Evolutionary conservation across 2,113 vertebrate genomes (phyloP), one percentile per base, ranked within the genome.

Genomic region (Cardinalis cardinalis): DNA sequence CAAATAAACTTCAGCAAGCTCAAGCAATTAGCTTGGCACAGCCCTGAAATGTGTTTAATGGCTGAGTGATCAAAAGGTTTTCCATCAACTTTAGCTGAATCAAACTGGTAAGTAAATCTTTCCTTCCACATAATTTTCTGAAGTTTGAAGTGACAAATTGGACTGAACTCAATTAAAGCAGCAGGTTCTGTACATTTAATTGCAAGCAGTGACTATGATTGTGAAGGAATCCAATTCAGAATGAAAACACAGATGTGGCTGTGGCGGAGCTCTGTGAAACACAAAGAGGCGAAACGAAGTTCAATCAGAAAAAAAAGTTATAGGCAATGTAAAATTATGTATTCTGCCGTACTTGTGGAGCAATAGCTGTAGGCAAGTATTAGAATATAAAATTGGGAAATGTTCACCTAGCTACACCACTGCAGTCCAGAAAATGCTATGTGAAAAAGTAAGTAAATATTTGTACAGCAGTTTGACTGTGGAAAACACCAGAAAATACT

Each of bases 61-160:
- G 95, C 82, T 97, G 95, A 97, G 72, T 78, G 96, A 98, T 97
- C 96, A 97, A 93, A 97, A 96, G 95, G 95, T 94, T 96, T 92
- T 91, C 91, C 94, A 94, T 97, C 96, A 97, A 84, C 93, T 96
- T 88, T 89, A 93, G 92, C 84, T 96, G 94, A 97, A 94, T 97
- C 90, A 93, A 93, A 94, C 95, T 96, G 93, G 87, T 95, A 96
- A 86, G 69, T 73, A 94, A 96, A 92, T 97, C 94, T 97, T 96
- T 95, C 94, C 95, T 97, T 96, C 94, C 92, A 96, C 91, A 84
- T 94, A 92, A 95, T 96, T 96, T 97, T 97, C 95, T 55, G 7
- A 94, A 96, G 90, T 95, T 94, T 97, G 91, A 97, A 96, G 94
- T 96, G 96, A 97, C 95, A 97, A 97, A 97, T 95, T 96, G 95